Evolutionary conservation across 1,140 invertebrate genomes (phyloP).

Genomic region (Orius insidiosus): DNA sequence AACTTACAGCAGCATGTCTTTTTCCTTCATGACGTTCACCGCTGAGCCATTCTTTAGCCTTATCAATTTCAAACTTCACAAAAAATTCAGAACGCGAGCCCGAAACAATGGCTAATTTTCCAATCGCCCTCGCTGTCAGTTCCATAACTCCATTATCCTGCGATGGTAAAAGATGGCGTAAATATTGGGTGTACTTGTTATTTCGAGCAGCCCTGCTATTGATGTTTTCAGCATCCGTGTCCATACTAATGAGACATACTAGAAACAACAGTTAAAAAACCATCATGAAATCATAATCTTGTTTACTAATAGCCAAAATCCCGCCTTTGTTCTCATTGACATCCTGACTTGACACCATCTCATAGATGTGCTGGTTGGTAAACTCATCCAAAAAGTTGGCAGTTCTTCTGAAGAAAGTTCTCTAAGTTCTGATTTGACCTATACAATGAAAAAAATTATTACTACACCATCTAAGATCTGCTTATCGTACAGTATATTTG

Average conservation of each 20-base stretch:
- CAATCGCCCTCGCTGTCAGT: slow-evolving; percentile 85
- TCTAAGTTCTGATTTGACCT: slow-evolving; percentile 65
- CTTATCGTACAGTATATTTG: too few relatives aligned
- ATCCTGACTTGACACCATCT: slow-evolving; percentile 86
- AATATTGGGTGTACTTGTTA: slow-evolving; percentile 81
- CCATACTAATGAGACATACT: slow-evolving; percentile 82
- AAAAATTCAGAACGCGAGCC: slow-evolving; percentile 88
- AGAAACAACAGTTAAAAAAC: slow-evolving; percentile 22
- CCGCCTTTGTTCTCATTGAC: slow-evolving; percentile 90
- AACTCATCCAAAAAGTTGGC: slow-evolving; percentile 85
- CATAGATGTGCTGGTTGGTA: slow-evolving; percentile 78
- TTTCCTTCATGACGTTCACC: slow-evolving; percentile 78
- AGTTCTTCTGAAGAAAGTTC: slow-evolving; percentile 85
- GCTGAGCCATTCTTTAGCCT: slow-evolving; percentile 83
- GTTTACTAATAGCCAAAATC: slow-evolving; percentile 76
- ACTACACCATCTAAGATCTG: too few relatives aligned
- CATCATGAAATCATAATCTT: slow-evolving; percentile 7
- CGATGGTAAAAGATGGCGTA: slow-evolving; percentile 75
- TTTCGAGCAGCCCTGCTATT: slow-evolving; percentile 75
- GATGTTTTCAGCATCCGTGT: slow-evolving; percentile 84
- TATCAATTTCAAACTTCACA: slow-evolving; percentile 90
- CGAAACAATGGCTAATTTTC: slow-evolving; percentile 74
- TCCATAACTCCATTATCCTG: slow-evolving; percentile 87
- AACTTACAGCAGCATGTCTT: slow-evolving; percentile 65
- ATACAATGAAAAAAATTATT: too few relatives aligned